Evolutionary conservation across 2,113 vertebrate species (phyloP).

Genomic region (Macquaria ambigua): DNA sequence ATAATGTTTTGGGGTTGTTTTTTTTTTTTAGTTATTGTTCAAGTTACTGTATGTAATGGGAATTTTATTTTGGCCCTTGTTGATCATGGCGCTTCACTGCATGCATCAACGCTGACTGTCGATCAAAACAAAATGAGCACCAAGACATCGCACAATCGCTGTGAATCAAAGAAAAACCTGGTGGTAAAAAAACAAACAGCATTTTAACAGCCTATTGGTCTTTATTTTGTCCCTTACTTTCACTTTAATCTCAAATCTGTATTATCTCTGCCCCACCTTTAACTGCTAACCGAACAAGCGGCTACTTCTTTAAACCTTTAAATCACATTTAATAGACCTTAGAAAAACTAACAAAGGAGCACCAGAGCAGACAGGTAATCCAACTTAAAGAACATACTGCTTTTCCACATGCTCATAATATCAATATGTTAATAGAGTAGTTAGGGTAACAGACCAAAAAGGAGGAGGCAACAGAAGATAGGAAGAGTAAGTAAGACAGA

Average conservation of each 20-base stretch:
- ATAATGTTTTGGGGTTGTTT: constrained; percentile 2
- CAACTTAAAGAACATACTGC: not conserved
- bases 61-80: constrained; percentile 50
- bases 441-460: constrained; percentile 39
- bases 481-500: constrained; percentile 14
- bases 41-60: constrained; percentile 21
- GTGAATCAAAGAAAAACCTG: constrained; percentile 13
- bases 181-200: not conserved
- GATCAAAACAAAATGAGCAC: constrained; percentile 27
- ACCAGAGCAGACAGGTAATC: constrained; percentile 24
- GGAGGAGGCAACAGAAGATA: constrained; percentile 10
- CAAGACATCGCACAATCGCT: constrained; percentile 12
- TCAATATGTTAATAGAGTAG: constrained; percentile 27
- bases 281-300: not conserved
- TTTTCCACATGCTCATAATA: not conserved
- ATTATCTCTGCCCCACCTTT: not conserved
- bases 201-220: constrained; percentile 14
- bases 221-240: not conserved
- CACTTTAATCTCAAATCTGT: constrained; percentile 5
- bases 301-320: constrained; percentile 18
- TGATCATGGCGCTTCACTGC: constrained; percentile 78
- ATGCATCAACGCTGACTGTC: constrained; percentile 75
- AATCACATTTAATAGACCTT: constrained; percentile 13
- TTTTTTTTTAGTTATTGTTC: constrained; percentile 4
- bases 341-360: constrained; percentile 25